Conservation (phyloP, 2,888 invertebrate genomes). For the Nomada ferruginata region DNA sequence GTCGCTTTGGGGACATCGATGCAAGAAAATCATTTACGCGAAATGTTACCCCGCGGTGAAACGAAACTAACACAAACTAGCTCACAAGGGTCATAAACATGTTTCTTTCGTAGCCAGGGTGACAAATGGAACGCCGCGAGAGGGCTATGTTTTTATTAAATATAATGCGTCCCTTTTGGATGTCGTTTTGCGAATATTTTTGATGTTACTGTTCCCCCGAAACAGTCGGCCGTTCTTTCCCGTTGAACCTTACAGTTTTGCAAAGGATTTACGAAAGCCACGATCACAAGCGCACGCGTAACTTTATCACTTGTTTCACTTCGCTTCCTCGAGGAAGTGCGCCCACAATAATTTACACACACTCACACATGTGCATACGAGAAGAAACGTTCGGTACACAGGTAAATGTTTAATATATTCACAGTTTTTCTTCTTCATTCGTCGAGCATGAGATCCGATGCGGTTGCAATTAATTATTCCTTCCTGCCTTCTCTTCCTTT, state of each 20-base stretch:
- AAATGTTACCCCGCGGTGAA: not conserved
- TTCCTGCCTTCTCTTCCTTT: not conserved
- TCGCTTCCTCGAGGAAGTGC: not conserved
- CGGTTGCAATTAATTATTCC: constrained; percentile 12
- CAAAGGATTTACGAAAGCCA: constrained; percentile 44
- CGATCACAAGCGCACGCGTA: constrained; percentile 7
- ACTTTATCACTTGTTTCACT: not conserved
- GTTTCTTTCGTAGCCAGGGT: constrained; percentile 17
- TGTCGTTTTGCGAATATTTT: constrained; percentile 37
- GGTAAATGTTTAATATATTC: constrained; percentile 41
- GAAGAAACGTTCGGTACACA: constrained; percentile 38
- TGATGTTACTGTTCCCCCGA: constrained; percentile 9
- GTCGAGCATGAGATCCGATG: constrained; percentile 17
- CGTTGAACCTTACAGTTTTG: constrained; percentile 13
- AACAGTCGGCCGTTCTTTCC: not conserved
- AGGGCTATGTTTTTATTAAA: constrained; percentile 1
- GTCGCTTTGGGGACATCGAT: no score
- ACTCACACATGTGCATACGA: constrained; percentile 6
- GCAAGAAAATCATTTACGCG: constrained; percentile 6
- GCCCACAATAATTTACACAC: not conserved
- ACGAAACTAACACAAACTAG: not conserved
- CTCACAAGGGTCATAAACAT: constrained; percentile 4
- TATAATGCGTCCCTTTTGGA: not conserved
- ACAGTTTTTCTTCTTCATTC: constrained; percentile 28
- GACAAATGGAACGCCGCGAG: constrained; percentile 25